Evolutionary conservation across 2,113 vertebrate genomes (phyloP).

Genomic region (Morone saxatilis): DNA sequence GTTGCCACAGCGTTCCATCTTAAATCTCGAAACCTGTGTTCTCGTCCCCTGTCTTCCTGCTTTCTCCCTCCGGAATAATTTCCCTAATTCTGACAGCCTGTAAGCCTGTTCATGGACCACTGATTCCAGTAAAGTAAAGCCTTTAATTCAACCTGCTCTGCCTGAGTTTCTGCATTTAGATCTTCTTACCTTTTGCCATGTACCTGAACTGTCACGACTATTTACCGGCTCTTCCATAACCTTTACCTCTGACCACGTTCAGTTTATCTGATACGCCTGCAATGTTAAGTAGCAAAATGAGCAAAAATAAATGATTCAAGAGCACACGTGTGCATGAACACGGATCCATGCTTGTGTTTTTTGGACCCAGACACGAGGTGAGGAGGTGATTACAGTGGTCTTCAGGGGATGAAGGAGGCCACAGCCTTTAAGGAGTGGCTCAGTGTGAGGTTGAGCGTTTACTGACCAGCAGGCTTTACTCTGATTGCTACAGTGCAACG

Average conservation of each 20-base stretch:
- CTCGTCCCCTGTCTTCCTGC: not conserved
- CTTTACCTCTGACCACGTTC: not conserved
- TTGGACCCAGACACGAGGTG: constrained; percentile 18
- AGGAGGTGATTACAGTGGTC: constrained; percentile 29
- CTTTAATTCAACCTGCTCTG: constrained; percentile 2
- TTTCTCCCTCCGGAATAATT: not conserved
- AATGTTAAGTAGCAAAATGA: not conserved
- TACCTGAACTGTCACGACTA: not conserved
- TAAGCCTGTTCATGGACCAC: not conserved
- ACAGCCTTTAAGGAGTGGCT: constrained; percentile 19
- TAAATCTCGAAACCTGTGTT: not conserved
- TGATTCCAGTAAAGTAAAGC: not conserved
- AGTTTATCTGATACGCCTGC: not conserved
- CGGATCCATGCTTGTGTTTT: not conserved
- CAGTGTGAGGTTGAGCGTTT: constrained; percentile 7
- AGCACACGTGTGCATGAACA: not conserved
- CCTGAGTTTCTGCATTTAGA: not conserved
- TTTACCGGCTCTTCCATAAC: not conserved
- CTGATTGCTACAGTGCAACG: not conserved
- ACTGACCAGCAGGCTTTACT: constrained; percentile 13
- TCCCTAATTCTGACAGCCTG: constrained; percentile 8
- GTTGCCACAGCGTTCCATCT: not conserved
- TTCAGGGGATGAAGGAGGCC: constrained; percentile 29
- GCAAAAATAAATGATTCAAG: constrained; percentile 25
- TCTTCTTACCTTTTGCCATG: not conserved